These are phyloP conservation scores for Procambarus virginalis DNA, from an alignment of 1,140 invertebrate species.

Conservation along the genomic window DNA sequence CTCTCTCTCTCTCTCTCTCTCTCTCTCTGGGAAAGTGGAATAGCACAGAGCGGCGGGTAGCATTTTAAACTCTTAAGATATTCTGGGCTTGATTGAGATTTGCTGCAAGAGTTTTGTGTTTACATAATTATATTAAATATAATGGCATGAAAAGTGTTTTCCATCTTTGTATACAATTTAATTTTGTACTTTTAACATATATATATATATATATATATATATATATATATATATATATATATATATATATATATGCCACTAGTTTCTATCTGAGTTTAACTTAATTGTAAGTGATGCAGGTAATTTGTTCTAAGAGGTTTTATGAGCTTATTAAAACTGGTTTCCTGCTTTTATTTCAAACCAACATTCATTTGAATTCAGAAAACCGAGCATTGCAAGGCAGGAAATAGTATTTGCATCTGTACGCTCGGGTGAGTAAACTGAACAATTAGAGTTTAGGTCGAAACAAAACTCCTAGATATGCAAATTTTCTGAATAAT, in stretches of 20 bases:
- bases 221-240: conserved; percentile 1
- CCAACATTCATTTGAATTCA: neutral
- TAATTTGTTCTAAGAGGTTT: conserved; percentile 15
- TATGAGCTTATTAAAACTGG: conserved; percentile 15
- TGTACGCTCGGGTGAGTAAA: conserved; percentile 12
- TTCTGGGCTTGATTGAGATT: neutral
- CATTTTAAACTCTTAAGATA: neutral
- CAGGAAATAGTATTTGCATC: conserved; percentile 13
- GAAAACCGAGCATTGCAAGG: conserved; percentile 1
- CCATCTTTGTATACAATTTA: neutral
- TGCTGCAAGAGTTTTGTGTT: no score
- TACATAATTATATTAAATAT: no score
- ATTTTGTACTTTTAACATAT: neutral
- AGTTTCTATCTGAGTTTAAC: neutral
- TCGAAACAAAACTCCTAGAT: conserved; percentile 15
- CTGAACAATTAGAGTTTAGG: conserved; percentile 15
- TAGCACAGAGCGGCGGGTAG: neutral
- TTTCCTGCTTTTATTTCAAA: conserved; percentile 14
- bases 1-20: conserved; percentile 35
- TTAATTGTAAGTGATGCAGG: neutral
- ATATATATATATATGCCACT: neutral
- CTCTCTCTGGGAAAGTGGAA: conserved; percentile 18
- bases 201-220: conserved; percentile 24
- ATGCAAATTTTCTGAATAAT: neutral
- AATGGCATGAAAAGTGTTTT: neutral